Percentiles rank a stretch among this genome's conserved stretches.
phyloP scores from a whole-genome alignment of 1,140 invertebrate species.

The Panagrolaimus sp. region DNA sequence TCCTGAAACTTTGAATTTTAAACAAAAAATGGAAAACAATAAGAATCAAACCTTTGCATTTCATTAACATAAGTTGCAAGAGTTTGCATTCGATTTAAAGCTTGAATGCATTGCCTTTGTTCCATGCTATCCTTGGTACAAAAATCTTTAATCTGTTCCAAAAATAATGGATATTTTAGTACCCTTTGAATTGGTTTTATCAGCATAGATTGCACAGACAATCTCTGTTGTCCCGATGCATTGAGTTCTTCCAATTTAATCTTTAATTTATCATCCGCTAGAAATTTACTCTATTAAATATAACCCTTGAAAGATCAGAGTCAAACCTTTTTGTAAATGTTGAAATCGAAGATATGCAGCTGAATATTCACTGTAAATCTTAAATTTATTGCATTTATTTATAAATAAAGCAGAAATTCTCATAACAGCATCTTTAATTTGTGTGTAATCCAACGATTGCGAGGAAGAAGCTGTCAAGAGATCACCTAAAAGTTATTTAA shows the following conservation, averaged over 20 bases:
- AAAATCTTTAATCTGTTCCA: slow-evolving; percentile 87
- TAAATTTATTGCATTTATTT: slow-evolving; percentile 96
- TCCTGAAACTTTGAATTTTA: no score
- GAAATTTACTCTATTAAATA: slow-evolving; percentile 61
- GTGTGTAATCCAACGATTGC: slow-evolving; percentile 46
- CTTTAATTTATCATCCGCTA: slow-evolving; percentile 87
- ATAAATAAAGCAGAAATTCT: slow-evolving; percentile 92
- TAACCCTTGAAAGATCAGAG: no score
- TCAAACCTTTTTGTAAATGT: slow-evolving; percentile 84
- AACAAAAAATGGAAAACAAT: no score
- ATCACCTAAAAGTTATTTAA: no score
- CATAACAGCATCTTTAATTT: slow-evolving; percentile 83
- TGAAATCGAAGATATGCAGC: slow-evolving; percentile 96
- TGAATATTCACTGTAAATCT: slow-evolving; percentile 96
- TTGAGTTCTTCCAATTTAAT: slow-evolving; percentile 87
- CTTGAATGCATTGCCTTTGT: slow-evolving; percentile 74
- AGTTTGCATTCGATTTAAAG: slow-evolving; percentile 90
- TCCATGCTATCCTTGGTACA: slow-evolving; percentile 85
- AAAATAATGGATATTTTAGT: slow-evolving; percentile 88
- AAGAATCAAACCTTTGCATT: no score
- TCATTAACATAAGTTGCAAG: slow-evolving; percentile 98
- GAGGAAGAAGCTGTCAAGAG: slow-evolving; percentile 16
- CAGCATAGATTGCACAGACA: slow-evolving; percentile 93
- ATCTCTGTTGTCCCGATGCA: slow-evolving; percentile 88
- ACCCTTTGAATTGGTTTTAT: slow-evolving; percentile 98